phyloP scores from a whole-genome alignment of 1,140 invertebrate species.

The Drosophila azteca region DNA sequence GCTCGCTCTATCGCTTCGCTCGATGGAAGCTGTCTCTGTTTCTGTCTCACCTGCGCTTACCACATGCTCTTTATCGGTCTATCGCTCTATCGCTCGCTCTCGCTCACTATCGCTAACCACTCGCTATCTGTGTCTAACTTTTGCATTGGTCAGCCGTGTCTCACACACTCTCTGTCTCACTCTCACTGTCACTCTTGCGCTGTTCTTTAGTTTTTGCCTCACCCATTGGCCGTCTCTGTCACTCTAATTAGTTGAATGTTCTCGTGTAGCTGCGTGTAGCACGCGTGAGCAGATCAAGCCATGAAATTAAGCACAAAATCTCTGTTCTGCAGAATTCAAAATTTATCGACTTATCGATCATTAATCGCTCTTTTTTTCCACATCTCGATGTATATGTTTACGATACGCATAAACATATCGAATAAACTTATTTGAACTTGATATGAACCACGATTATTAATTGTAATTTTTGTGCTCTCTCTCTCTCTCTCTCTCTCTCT shows the following conservation, averaged over 20 bases:
- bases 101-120: conserved; percentile 12
- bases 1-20: conserved; percentile 5
- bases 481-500: conserved; percentile 27
- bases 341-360: conserved; percentile 27
- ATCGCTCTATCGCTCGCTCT: conserved; percentile 7
- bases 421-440: conserved; percentile 32
- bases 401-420: conserved; percentile 52
- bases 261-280: conserved; percentile 31
- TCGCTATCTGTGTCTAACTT: conserved; percentile 13
- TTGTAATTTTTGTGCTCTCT: conserved; percentile 43
- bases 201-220: conserved; percentile 36
- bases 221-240: conserved; percentile 44
- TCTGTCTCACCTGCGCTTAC: conserved; percentile 9
- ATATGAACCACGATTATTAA: conserved; percentile 47
- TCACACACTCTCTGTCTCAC: conserved; percentile 37
- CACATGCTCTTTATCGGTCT: neutral
- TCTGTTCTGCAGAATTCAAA: conserved; percentile 3
- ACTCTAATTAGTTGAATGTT: conserved; percentile 54
- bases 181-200: conserved; percentile 30
- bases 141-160: conserved; percentile 48
- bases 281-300: conserved; percentile 27
- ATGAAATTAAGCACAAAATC: conserved; percentile 20
- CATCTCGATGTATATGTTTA: conserved; percentile 58
- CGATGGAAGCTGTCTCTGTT: neutral
- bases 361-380: conserved; percentile 38